Evolutionary conservation across 1,140 invertebrate genomes (phyloP), one percentile per base, ranked within the genome.

Genomic region (Procambarus clarkii): DNA sequence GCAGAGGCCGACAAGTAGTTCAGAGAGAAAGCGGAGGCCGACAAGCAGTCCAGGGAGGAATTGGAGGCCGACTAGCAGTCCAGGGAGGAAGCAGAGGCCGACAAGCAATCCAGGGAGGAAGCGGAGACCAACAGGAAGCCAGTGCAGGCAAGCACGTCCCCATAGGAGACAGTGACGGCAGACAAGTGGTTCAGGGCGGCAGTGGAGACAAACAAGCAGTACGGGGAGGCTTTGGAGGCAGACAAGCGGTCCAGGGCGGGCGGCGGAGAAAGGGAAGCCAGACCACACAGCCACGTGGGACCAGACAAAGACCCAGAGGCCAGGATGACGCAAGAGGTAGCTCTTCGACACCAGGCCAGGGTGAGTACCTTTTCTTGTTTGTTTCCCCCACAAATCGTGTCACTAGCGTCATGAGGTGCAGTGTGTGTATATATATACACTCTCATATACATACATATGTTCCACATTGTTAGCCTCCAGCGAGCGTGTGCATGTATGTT

Each of bases 271-370:
- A 18, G 18, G 60, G 60, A 8, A 69, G 21, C 24, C n/a, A 34
- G 7, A 74, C 69, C 69, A 74, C 69, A 34, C n/a, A 8, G 0
- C n/a, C n/a, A 34, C n/a, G n/a, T 74, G 69, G n/a, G n/a, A 2
- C 11, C 69, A 24, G 69, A 74, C n/a, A 34, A 34, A 74, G 69
- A 34, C 15, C 24, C n/a, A 74, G 24, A 34, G 69, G 69, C 69
- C n/a, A 74, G n/a, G 69, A 34, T 74, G 69, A 74, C 24, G 69
- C 69, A 74, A 74, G 69, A 24, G 69, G 69, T 24, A n/a, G 69
- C 69, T n/a, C 7, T 7, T 4, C 15, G 15, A n/a, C 69, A 34
- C 15, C 13, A 21, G 60, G 13, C n/a, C n/a, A 74, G 69, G 69
- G 69, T 34, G 69, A 74, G 24, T 64, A 64, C 60, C 60, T 64